These are phyloP conservation scores for Peromyscus maniculatus DNA, from an alignment of 2,113 vertebrate genomes.

Conservation along the genomic window DNA sequence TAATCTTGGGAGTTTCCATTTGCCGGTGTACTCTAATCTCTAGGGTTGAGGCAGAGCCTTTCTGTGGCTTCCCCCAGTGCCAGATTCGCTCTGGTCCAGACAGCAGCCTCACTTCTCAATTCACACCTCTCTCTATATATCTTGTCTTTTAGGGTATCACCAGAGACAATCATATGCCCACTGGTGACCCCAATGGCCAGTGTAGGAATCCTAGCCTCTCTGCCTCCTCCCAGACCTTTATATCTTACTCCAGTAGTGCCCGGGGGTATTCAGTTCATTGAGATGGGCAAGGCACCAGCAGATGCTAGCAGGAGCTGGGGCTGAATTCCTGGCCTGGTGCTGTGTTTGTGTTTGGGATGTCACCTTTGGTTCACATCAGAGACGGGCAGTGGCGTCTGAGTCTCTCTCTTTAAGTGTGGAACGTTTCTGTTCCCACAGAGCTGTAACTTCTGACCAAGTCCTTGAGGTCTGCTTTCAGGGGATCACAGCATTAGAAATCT, in stretches of 20 bases:
- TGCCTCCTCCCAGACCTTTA: accelerated
- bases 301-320: background rate
- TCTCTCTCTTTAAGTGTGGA: too few species aligned
- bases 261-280: background rate
- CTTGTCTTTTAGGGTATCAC: background rate
- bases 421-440: background rate
- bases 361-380: background rate
- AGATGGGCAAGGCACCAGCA: background rate
- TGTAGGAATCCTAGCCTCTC: background rate
- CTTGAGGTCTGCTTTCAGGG: background rate
- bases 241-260: background rate
- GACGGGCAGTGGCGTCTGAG: accelerated
- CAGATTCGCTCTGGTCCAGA: background rate
- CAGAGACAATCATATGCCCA: background rate
- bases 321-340: background rate
- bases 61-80: background rate
- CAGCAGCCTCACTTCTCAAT: background rate
- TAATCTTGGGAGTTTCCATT: constrained; percentile 19
- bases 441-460: background rate
- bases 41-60: background rate
- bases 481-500: background rate
- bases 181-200: background rate
- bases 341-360: background rate
- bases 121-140: background rate
- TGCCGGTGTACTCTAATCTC: background rate